A percentile compares a stretch with the other conserved stretches of the same genome.
These are phyloP conservation scores for Anticlea derivata DNA, from an alignment of 2,888 invertebrate genomes.

Conservation along the genomic window DNA sequence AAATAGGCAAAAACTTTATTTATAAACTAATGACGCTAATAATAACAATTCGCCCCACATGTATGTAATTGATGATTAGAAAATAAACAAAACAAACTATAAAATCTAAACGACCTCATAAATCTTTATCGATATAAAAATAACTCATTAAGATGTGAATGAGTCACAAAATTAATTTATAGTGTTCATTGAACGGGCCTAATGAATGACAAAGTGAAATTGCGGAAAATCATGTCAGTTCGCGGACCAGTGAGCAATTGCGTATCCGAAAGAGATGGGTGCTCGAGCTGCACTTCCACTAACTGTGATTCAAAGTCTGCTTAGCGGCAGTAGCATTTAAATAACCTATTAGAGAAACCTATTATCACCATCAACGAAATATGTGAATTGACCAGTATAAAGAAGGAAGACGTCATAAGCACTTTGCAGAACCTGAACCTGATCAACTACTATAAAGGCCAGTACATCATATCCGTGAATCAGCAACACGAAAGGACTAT, in stretches of 20 bases:
- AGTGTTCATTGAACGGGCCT: constrained; percentile 3
- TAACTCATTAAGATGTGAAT: constrained; percentile 14
- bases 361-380: too few species aligned
- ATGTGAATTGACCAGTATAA: constrained; percentile 98
- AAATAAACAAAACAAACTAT: constrained; percentile 26
- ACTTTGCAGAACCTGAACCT: constrained; percentile 98
- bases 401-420: constrained; percentile 99
- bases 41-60: constrained; percentile 11
- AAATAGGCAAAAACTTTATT: constrained; percentile 16
- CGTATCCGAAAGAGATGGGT: constrained; percentile 3
- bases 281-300: background rate
- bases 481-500: constrained; percentile 94
- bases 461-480: constrained; percentile 98
- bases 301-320: background rate
- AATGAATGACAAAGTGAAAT: constrained; percentile 21
- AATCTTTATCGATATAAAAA: constrained; percentile 26
- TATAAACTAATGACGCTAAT: constrained; percentile 13
- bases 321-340: background rate
- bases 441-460: constrained; percentile 99
- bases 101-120: constrained; percentile 20
- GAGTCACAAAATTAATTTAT: constrained; percentile 13
- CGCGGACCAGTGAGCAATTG: constrained; percentile 12
- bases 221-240: constrained; percentile 14
- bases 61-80: constrained; percentile 16
- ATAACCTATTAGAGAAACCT: too few species aligned